Evolutionary conservation across 2,113 vertebrate species (phyloP).

Genomic region (Sander lucioperca): DNA sequence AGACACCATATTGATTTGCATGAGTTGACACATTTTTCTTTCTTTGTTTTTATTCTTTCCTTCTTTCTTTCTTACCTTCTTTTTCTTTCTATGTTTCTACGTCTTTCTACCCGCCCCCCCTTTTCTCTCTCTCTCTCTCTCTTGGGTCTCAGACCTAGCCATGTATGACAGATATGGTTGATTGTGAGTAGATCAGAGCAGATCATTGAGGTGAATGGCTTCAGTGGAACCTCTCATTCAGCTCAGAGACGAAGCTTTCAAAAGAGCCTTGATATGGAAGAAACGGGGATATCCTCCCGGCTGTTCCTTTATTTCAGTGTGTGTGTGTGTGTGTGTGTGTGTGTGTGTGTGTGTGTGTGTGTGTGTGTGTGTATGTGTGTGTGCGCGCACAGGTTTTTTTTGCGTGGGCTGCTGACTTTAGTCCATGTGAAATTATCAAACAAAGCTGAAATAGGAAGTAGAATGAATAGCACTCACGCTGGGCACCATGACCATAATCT

Average conservation of each 20-base stretch:
- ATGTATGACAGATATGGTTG: conserved; percentile 78
- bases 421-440: conserved; percentile 76
- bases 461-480: conserved; percentile 74
- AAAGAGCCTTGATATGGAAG: conserved; percentile 73
- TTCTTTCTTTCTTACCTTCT: neutral
- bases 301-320: conserved; percentile 64
- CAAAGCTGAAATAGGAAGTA: conserved; percentile 79
- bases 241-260: conserved; percentile 53
- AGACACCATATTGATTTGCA: conserved; percentile 6
- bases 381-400: conserved; percentile 2
- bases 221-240: conserved; percentile 73
- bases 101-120: neutral
- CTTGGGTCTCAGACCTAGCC: conserved; percentile 52
- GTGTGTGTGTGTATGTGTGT: neutral
- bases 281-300: conserved; percentile 73
- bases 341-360: conserved; percentile 52
- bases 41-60: neutral
- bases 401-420: conserved; percentile 67
- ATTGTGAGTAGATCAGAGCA: conserved; percentile 74
- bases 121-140: neutral
- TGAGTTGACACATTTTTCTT: conserved; percentile 9
- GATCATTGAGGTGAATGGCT: conserved; percentile 74
- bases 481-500: conserved; percentile 70
- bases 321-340: conserved; percentile 58
- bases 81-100: neutral